Base-by-base conservation (phyloP, 1,140 invertebrate genomes). In the Macrobrachium rosenbergii region DNA sequence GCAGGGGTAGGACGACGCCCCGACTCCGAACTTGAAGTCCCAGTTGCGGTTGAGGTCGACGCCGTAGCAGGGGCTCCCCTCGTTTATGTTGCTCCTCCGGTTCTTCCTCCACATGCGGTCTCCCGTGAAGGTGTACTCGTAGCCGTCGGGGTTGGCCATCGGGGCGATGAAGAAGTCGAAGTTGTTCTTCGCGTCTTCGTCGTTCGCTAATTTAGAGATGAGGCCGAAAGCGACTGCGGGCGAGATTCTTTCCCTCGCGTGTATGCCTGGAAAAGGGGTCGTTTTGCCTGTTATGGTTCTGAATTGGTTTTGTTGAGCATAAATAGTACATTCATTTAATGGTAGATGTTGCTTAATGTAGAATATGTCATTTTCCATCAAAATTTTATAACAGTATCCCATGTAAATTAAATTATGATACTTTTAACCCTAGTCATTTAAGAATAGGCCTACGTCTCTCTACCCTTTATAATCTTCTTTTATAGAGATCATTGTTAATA, bases 201-300 rank as follows among this genome's bases (percentile, higher is more conserved):
- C 94, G 6, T 93, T 93, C 5, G 96, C 94, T 72, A 98, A 92
- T 91, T 96, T 94, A 90, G 95, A 95, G 52, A 97, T 93, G 37
- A 98, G 95, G 91, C 94, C 98, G 16, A 96, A 95, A 10, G 96
- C 95, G 0, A 95, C 95, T 0, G 97, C 96, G 2, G 96, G 95
- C 75, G 96, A 95, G 84, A 98, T 97, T 97, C 97, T 98, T 93
- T 98, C 97, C 62, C 97, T 92, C 0, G 96, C 97, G 90, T 98
- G 97, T 14, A 92, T 91, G 0, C 91, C 91, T 92, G 92, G 92
- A 59, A 92, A 90, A 89, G 90, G 92, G 52, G 92, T 90, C 2
- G 90, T 90, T 14, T 89, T 88, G 75, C 91, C 91, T 72, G 23
- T 43, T 72, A 14, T 37, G 3, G 1, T 37, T 37, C 28, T 37